These are phyloP conservation scores for Enchytraeus crypticus DNA, from an alignment of 2,888 invertebrate species.

Conservation along the genomic window DNA sequence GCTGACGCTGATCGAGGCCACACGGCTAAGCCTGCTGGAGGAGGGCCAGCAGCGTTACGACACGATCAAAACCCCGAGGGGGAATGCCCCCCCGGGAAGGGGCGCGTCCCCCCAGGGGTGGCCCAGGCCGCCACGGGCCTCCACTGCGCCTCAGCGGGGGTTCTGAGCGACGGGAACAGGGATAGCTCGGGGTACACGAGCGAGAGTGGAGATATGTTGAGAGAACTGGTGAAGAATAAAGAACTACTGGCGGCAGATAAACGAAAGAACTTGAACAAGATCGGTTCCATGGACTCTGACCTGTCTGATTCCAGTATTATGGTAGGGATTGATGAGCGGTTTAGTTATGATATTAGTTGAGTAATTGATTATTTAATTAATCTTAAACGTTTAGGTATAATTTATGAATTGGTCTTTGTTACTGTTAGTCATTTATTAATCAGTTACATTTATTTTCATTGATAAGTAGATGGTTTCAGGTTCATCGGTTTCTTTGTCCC, in stretches of 20 bases:
- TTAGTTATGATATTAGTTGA: not conserved
- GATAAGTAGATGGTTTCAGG: too few relatives aligned
- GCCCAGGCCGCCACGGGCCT: not conserved
- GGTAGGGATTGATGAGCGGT: slow-evolving; percentile 34
- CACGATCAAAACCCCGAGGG: slow-evolving; percentile 4
- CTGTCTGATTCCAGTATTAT: slow-evolving; percentile 57
- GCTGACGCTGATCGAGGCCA: too few relatives aligned
- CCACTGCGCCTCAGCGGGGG: too few relatives aligned
- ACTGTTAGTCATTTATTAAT: not conserved
- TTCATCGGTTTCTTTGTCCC: too few relatives aligned
- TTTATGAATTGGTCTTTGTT: not conserved
- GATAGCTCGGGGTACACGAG: slow-evolving; percentile 28
- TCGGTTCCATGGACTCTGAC: slow-evolving; percentile 82
- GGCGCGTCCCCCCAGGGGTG: not conserved
- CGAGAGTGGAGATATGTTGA: slow-evolving; percentile 76
- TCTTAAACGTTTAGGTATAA: not conserved
- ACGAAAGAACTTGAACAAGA: slow-evolving; percentile 51
- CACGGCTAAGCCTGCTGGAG: too few relatives aligned
- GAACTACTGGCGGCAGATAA: slow-evolving; percentile 66
- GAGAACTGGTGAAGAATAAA: slow-evolving; percentile 86
- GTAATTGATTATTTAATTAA: not conserved
- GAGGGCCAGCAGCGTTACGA: too few relatives aligned
- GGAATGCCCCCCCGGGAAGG: not conserved
- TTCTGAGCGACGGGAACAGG: too few relatives aligned
- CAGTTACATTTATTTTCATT: slow-evolving; percentile 7